Evolutionary conservation across 2,797 vertebrate species (phyloP), one percentile per base, ranked within the genome.

Genomic region (Rousettus madagascariensis): DNA sequence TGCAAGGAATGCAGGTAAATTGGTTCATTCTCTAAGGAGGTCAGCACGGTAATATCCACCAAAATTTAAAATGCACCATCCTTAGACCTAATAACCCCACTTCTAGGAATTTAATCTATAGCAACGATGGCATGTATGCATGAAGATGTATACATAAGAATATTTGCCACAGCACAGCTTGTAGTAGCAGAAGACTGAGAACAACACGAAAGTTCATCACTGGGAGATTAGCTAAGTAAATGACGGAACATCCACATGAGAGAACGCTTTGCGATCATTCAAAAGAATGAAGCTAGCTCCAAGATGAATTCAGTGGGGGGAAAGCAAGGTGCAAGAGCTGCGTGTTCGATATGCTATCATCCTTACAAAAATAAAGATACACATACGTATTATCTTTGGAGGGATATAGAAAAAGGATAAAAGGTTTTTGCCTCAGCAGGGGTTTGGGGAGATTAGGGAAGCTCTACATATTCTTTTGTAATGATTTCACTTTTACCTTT

Each of bases 281-380:
- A 51, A 69, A 91, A 78, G 30, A 94, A 77, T 63, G 71, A 95
- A 38, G 6, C 20, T 90, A 91, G 41, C 30, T 91, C 59, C 36
- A 41, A 84, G 69, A 83, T 24, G 87, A 95, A 82, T 36, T 19
- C 49, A 75, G 11, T 61, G 49, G 57, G 41, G 36, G 68, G 68
- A 66, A 38, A 79, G 41, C 69, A 80, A 53, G 8, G 68, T 41
- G 41, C 5, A 85, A 26, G 65, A 61, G 78, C 10, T n/a, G 17
- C 22, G 13, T n/a, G 30, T 83, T 95, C 66, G 80, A 51, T 61
- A 83, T 28, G 46, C 57, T 68, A 17, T 89, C 59, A 71, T 74
- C 55, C 78, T 78, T 72, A 86, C 78, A 92, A 84, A 20, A 20
- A 46, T 16, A 74, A 6, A 51, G 11, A 61, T 16, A 53, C 36